Evolutionary conservation across 2,888 invertebrate species (phyloP).

Genomic region (Polylopha cassiicola): DNA sequence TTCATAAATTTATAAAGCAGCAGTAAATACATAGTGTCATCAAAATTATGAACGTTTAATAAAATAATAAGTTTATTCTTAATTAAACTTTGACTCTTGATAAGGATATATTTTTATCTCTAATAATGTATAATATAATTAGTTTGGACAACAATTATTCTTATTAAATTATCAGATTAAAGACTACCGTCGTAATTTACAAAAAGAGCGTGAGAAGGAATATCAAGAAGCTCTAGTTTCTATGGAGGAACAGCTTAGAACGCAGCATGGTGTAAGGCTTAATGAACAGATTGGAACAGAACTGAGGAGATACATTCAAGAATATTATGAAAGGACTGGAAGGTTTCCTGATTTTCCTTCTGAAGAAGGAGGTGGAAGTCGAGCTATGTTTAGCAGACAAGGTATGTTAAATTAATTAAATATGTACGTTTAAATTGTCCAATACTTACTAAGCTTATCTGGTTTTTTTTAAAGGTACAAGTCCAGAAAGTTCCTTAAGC

Average conservation of each 20-base stretch:
- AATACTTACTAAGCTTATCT: no score
- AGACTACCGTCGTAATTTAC: slow-evolving; percentile 79
- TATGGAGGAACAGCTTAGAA: slow-evolving; percentile 80
- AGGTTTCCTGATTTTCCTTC: slow-evolving; percentile 95
- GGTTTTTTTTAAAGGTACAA: slow-evolving; percentile 53
- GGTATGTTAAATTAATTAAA: slow-evolving; percentile 55
- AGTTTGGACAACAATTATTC: not conserved
- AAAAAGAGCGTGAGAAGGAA: slow-evolving; percentile 81
- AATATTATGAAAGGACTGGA: slow-evolving; percentile 87
- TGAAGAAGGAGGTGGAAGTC: slow-evolving; percentile 93
- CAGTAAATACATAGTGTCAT: no score
- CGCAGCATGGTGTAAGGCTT: slow-evolving; percentile 84
- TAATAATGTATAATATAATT: not conserved
- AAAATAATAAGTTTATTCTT: not conserved
- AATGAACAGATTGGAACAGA: slow-evolving; percentile 93
- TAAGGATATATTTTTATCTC: not conserved
- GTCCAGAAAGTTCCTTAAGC: slow-evolving; percentile 87
- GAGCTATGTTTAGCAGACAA: slow-evolving; percentile 88
- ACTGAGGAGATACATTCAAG: slow-evolving; percentile 90
- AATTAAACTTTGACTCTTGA: not conserved
- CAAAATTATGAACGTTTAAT: no score
- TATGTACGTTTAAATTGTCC: no score
- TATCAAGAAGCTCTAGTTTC: slow-evolving; percentile 82
- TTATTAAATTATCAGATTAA: slow-evolving; percentile 48
- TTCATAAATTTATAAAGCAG: no score